A percentile compares a stretch with the other conserved stretches of the same genome.
Conservation (phyloP, 2,888 invertebrate genomes). For the Antheraea yamamai region DNA sequence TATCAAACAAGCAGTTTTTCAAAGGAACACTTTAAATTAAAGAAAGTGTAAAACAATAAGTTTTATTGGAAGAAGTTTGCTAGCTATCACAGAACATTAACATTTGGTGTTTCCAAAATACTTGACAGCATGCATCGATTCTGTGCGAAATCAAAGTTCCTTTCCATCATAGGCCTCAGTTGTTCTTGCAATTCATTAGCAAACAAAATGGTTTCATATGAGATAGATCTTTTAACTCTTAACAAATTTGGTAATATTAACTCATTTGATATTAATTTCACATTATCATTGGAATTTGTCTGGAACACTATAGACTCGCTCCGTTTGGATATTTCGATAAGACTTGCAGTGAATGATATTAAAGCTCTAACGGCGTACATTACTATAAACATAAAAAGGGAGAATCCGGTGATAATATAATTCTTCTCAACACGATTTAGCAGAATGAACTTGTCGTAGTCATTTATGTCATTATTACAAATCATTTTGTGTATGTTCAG, state of each 20-base stretch:
- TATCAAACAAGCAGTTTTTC: constrained; percentile 36
- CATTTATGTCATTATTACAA: constrained; percentile 37
- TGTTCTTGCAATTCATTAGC: constrained; percentile 61
- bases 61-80: constrained; percentile 38
- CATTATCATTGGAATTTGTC: constrained; percentile 28
- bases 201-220: constrained; percentile 63
- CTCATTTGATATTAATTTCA: constrained; percentile 29
- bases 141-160: constrained; percentile 34
- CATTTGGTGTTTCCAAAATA: constrained; percentile 41
- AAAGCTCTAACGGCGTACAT: constrained; percentile 57
- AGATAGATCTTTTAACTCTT: constrained; percentile 61
- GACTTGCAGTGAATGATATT: constrained; percentile 52
- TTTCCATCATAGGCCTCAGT: constrained; percentile 48
- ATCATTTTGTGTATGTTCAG: constrained; percentile 53
- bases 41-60: constrained; percentile 38
- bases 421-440: constrained; percentile 60
- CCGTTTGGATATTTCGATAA: constrained; percentile 41
- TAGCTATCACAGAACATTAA: constrained; percentile 28
- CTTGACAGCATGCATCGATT: constrained; percentile 42
- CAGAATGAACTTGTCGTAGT: constrained; percentile 52
- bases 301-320: constrained; percentile 32
- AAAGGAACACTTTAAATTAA: constrained; percentile 39
- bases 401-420: constrained; percentile 68
- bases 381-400: constrained; percentile 63
- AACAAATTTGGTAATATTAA: constrained; percentile 55